These are phyloP conservation scores for Rhagologus leucostigma DNA, from an alignment of 2,113 vertebrate genomes.

Conservation along the genomic window DNA sequence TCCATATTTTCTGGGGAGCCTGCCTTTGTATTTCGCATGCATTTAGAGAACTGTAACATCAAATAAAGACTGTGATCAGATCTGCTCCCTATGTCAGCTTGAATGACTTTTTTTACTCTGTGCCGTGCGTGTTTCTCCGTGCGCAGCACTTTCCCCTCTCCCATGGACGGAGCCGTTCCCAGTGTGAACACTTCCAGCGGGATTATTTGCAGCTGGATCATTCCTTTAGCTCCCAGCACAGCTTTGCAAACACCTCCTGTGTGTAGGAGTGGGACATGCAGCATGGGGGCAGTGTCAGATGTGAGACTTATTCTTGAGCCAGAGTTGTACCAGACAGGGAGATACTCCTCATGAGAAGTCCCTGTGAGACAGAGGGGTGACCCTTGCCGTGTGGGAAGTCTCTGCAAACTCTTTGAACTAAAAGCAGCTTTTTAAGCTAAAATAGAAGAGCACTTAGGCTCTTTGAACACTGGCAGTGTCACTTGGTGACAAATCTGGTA, in stretches of 20 bases:
- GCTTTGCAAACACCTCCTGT: background rate
- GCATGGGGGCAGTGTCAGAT: accelerated
- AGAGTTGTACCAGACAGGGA: background rate
- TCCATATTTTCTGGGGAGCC: background rate
- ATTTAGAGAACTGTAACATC: background rate
- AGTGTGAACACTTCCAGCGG: background rate
- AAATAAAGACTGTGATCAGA: background rate
- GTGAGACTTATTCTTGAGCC: background rate
- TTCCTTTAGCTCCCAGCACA: background rate
- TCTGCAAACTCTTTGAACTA: background rate
- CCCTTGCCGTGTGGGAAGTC: background rate
- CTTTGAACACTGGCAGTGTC: background rate
- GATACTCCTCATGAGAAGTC: background rate
- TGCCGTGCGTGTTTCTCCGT: accelerated
- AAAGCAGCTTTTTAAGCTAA: background rate
- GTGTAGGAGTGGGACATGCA: too few relatives aligned
- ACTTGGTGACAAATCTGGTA: background rate
- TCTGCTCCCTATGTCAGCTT: background rate
- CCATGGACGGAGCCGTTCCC: background rate
- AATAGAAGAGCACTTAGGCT: background rate
- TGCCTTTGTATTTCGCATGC: background rate
- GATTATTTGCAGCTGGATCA: background rate
- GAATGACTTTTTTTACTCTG: background rate
- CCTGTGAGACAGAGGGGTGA: background rate
- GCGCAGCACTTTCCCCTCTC: background rate